These are phyloP conservation scores for Heliconius nattereri DNA, from an alignment of 1,140 invertebrate species.

Conservation along the genomic window DNA sequence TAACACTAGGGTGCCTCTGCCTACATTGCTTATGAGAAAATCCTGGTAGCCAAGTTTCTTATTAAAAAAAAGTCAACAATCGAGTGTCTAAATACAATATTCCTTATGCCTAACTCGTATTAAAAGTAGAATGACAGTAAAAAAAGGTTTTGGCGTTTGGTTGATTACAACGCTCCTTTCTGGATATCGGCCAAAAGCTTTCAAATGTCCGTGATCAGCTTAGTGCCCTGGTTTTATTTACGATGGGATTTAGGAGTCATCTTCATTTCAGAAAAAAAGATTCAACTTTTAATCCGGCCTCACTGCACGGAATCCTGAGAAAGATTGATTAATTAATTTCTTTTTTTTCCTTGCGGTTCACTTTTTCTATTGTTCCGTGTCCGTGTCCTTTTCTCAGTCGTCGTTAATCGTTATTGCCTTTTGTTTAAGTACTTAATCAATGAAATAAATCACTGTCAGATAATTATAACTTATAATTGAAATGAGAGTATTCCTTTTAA, in stretches of 20 bases:
- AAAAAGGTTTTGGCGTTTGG: conserved; percentile 4
- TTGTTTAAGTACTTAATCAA: conserved; percentile 13
- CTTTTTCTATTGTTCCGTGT: conserved; percentile 13
- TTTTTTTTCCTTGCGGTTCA: conserved; percentile 20
- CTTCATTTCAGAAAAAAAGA: conserved; percentile 35
- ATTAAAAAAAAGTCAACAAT: background rate
- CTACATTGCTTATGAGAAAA: too few relatives aligned
- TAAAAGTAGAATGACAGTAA: conserved; percentile 1
- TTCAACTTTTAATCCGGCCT: conserved; percentile 42
- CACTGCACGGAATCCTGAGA: conserved; percentile 26
- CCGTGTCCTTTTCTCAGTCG: background rate
- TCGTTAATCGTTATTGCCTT: background rate
- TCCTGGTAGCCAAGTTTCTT: too few relatives aligned
- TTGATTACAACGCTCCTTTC: conserved; percentile 19
- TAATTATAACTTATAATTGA: background rate
- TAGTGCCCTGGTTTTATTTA: conserved; percentile 41
- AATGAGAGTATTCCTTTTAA: too few relatives aligned
- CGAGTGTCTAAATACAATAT: background rate
- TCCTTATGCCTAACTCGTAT: background rate
- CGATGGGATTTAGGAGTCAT: conserved; percentile 41
- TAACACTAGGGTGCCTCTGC: too few relatives aligned
- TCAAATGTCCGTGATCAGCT: conserved; percentile 39
- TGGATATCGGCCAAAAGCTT: conserved; percentile 39
- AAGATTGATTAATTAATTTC: conserved; percentile 35
- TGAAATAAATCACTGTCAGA: conserved; percentile 1